A percentile compares a stretch with the other conserved stretches of the same genome.
Conservation (phyloP, 2,797 vertebrate genomes). For the Enteromius fasciolatus region DNA sequence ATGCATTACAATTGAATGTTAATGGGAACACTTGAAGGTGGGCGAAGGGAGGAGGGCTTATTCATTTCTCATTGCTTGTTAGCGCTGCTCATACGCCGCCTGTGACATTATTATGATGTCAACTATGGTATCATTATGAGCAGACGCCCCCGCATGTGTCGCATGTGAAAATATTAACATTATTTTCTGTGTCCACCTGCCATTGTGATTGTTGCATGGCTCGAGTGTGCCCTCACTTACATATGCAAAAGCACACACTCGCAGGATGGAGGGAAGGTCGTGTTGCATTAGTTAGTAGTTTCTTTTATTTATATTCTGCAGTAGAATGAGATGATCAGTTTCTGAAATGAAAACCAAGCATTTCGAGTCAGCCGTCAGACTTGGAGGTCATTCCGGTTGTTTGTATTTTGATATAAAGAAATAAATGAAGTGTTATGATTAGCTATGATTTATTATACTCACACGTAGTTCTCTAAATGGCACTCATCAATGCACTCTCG, state of each 20-base stretch:
- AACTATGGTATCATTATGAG: constrained; percentile 39
- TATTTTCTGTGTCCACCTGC: constrained; percentile 27
- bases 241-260: constrained; percentile 9
- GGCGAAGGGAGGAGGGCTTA: constrained; percentile 60
- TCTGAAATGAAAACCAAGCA: background rate
- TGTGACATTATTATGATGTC: constrained; percentile 62
- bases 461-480: background rate
- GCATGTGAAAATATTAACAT: constrained; percentile 35
- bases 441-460: background rate
- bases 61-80: constrained; percentile 61
- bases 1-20: constrained; percentile 74
- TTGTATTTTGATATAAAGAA: background rate
- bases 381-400: background rate
- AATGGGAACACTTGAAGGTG: constrained; percentile 69
- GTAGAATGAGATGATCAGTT: background rate
- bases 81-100: constrained; percentile 61
- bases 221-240: background rate
- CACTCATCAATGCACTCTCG: background rate
- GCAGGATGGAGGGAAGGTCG: constrained; percentile 41
- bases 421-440: background rate
- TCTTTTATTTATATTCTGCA: background rate
- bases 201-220: background rate
- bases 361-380: background rate
- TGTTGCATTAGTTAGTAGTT: background rate
- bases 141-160: constrained; percentile 4